Base-by-base conservation (phyloP, 2,888 invertebrate species). In the Loripinus fragilis region DNA sequence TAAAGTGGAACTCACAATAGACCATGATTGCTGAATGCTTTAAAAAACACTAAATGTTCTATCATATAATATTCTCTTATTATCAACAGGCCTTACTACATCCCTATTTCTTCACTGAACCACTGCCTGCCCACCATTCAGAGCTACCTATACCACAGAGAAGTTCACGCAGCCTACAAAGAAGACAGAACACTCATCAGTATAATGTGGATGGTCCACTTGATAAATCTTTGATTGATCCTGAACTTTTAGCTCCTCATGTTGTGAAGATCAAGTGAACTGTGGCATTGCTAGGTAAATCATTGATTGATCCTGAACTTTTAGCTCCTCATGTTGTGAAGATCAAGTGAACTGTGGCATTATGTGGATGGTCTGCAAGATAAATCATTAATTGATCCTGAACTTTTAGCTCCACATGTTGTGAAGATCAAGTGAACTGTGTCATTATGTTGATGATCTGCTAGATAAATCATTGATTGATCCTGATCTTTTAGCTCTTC, bases 71-170 rank as follows among this genome's bases (percentile, higher is more conserved):
- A 20, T 52, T 52, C 25, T 25, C 38, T 94, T 95, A 52, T n/a
- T n/a, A n/a, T n/a, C n/a, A n/a, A n/a, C 94, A 97, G 97, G 97
- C 97, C 8, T 92, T 97, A 45, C 94, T 95, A 66, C 96, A 97
- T 92, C 94, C 94, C 23, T 97, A 96, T 94, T 97, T 97, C 93
- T 95, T 95, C 89, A 95, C 95, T 0, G 94, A 95, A 78, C 97
- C 97, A 0, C 93, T 95, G 35, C 96, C 96, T 5, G 95, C 96
- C 38, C 89, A 95, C 8, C 93, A 96, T 85, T 94, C 95, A 66
- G 95, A 96, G 75, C 95, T 97, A 94, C 96, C 97, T 2, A 96
- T 95, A 91, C 96, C 96, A 12, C 87, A 89, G 72, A 81, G 92
- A 42, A 90, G 86, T 45, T 80, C 86, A n/a, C 86, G 89, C 3